Percentiles rank a stretch among this genome's conserved stretches.
phyloP scores from a whole-genome alignment of 2,797 vertebrate genomes.

The Buceros bicornis region DNA sequence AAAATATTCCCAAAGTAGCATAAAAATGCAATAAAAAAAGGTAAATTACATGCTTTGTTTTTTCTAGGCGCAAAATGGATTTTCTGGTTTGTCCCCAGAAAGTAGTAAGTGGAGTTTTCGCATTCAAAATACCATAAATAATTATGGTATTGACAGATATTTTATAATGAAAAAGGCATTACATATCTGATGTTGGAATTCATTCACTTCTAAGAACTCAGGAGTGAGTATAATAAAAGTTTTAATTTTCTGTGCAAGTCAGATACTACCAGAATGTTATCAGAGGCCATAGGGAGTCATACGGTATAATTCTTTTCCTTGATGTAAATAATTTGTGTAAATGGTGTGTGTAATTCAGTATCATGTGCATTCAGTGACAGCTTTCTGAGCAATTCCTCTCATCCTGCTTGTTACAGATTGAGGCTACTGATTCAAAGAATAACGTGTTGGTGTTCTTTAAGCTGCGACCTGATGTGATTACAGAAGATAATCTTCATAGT shows the following conservation, averaged over 20 bases:
- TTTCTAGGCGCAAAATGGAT: background rate
- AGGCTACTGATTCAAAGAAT: conserved; percentile 82
- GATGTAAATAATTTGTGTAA: background rate
- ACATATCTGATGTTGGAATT: background rate
- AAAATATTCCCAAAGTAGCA: background rate
- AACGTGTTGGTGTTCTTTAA: conserved; percentile 96
- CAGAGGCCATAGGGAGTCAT: background rate
- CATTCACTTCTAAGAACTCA: background rate
- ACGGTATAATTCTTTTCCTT: background rate
- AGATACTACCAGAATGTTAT: background rate
- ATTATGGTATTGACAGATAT: background rate
- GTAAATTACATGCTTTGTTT: background rate
- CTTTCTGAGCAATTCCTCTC: background rate
- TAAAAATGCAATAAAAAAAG: background rate
- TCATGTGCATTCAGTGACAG: background rate
- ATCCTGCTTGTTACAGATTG: conserved; percentile 84
- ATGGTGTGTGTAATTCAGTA: background rate
- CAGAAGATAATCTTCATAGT: conserved; percentile 92
- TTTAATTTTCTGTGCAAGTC: background rate
- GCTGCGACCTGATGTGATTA: conserved; percentile 91
- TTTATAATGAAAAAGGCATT: background rate
- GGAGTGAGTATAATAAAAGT: background rate
- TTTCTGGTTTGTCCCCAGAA: background rate
- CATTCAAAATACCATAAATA: background rate
- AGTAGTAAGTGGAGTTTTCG: background rate